Evolutionary conservation across 2,888 invertebrate genomes (phyloP).

Genomic region (Hirtodrosophila confusa): DNA sequence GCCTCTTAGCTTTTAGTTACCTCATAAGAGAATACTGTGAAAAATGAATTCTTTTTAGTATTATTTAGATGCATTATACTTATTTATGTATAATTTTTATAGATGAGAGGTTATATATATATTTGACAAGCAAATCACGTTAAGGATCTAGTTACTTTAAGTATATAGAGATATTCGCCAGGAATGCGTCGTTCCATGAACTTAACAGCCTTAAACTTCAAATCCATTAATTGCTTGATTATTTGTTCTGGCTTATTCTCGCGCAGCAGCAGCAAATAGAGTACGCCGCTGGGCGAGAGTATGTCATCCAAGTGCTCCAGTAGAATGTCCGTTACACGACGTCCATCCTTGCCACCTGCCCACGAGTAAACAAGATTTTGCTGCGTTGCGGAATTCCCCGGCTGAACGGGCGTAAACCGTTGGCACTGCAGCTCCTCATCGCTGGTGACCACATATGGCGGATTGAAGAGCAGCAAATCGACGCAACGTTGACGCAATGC

Average conservation of each 20-base stretch:
- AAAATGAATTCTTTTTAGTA: no score
- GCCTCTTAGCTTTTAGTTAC: no score
- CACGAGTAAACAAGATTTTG: conserved; percentile 84
- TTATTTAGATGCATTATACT: no score
- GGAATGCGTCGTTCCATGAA: conserved; percentile 91
- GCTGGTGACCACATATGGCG: conserved; percentile 97
- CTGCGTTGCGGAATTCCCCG: conserved; percentile 26
- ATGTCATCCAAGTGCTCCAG: conserved; percentile 89
- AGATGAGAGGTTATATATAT: no score
- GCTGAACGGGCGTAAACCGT: background rate
- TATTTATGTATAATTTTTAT: background rate
- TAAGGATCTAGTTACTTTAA: conserved; percentile 86
- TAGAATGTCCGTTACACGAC: conserved; percentile 91
- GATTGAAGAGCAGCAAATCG: conserved; percentile 97
- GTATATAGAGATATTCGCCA: conserved; percentile 93
- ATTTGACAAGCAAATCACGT: no score
- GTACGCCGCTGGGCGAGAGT: conserved; percentile 90
- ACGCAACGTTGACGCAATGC: conserved; percentile 87
- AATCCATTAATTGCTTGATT: conserved; percentile 85
- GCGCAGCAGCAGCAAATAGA: conserved; percentile 94
- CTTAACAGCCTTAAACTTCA: conserved; percentile 87
- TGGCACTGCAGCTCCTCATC: conserved; percentile 87
- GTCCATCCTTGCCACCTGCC: conserved; percentile 91
- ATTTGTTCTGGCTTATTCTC: conserved; percentile 94
- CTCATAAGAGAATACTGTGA: no score